Base-by-base conservation (phyloP, 2,797 vertebrate species). In the Pantherophis vulpinus region DNA sequence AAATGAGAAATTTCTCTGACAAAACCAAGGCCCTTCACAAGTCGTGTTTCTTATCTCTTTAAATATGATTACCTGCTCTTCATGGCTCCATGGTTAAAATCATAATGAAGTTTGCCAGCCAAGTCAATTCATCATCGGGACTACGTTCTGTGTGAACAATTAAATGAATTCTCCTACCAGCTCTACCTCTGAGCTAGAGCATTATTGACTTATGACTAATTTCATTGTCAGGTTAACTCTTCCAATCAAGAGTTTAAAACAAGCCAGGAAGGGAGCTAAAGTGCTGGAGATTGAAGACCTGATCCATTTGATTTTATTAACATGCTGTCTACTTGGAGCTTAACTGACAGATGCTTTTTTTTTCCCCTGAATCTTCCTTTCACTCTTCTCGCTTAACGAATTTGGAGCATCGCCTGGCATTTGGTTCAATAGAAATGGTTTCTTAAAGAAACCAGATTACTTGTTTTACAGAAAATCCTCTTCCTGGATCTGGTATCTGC, bases 191-290 rank as follows among this genome's bases (percentile, higher is more conserved):
- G 6, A 96, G 95, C 96, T 96, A 94, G 93, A 23, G 95, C 86
- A 93, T 97, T 97, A 97, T 97, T 97, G 97, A 98, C 96, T 97
- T 94, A 6, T 96, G 86, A n/a, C 97, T 98, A 97, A 97, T 98
- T 98, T 98, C 96, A 97, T 95, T 97, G 97, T 97, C 97, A 95
- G 95, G 96, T 54, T 97, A 97, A 97, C 96, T 97, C 97, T 97
- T 95, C 97, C 97, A 97, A 96, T 97, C 96, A 96, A 97, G 97
- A 97, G 51, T 97, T 97, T 97, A 96, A 97, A 97, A 96, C 96
- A 97, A 98, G 97, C 95, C 59, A 95, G 93, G 95, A 96, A 96
- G 95, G 94, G 96, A 95, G 83, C 95, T 93, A 27, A 97, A 97
- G 96, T 96, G 93, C 94, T 88, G 89, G 90, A 95, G 96, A 94